phyloP scores from a whole-genome alignment of 2,888 invertebrate species.

The Aporophyla nigra region DNA sequence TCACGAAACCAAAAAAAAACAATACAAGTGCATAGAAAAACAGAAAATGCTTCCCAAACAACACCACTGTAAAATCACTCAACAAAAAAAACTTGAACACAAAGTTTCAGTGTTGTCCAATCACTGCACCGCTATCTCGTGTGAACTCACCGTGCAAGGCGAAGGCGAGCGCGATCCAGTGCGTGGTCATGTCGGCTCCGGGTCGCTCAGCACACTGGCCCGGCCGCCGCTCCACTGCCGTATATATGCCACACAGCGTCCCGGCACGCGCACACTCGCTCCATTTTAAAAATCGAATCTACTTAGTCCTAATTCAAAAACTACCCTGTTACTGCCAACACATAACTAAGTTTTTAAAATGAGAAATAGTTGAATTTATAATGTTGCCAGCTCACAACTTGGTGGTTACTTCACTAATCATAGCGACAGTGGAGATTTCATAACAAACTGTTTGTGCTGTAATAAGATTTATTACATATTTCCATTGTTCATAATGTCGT shows the following conservation, averaged over 20 bases:
- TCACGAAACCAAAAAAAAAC: constrained; percentile 1
- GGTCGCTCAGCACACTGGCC: constrained; percentile 48
- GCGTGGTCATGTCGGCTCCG: constrained; percentile 53
- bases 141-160: constrained; percentile 60
- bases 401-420: constrained; percentile 9
- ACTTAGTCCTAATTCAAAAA: not conserved
- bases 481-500: constrained; percentile 34
- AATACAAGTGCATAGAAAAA: not conserved
- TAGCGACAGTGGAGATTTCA: not conserved
- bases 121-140: constrained; percentile 42
- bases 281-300: not conserved
- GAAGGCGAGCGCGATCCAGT: constrained; percentile 46
- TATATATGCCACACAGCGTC: constrained; percentile 47
- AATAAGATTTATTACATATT: constrained; percentile 20
- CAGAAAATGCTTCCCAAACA: not conserved
- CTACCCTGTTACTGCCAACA: not conserved
- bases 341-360: not conserved
- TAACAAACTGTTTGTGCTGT: constrained; percentile 30
- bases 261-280: constrained; percentile 28
- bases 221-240: constrained; percentile 3
- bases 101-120: constrained; percentile 22
- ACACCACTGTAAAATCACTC: constrained; percentile 24
- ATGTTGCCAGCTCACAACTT: not conserved
- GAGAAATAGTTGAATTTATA: not conserved
- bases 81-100: not conserved